Conservation (phyloP, 2,888 invertebrate genomes). For the Adineta ricciae region DNA sequence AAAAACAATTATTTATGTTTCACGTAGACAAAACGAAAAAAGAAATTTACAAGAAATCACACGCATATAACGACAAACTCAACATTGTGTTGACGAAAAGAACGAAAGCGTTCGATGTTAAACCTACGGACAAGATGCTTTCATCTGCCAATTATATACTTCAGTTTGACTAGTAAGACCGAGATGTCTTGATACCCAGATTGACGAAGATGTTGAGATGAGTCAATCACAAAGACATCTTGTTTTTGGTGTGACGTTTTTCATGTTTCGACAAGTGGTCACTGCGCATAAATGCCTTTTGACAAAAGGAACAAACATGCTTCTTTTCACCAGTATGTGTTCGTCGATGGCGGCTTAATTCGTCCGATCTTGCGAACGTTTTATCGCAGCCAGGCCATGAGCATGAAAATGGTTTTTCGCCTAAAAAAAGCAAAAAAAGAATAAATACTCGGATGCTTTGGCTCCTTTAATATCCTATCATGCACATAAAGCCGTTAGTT, state of each 20-base stretch:
- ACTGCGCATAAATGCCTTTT: conserved; percentile 44
- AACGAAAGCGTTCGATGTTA: too few relatives aligned
- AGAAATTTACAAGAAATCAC: not conserved
- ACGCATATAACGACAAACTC: not conserved
- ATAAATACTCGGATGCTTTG: not conserved
- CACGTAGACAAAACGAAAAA: not conserved
- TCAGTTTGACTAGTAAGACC: not conserved
- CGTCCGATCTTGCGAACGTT: conserved; percentile 78
- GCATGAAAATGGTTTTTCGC: conserved; percentile 75
- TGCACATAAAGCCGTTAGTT: too few relatives aligned
- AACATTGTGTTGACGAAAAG: not conserved
- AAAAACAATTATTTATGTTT: not conserved
- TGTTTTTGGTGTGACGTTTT: not conserved
- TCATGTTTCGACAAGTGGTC: conserved; percentile 48
- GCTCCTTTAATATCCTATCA: too few relatives aligned
- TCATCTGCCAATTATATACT: not conserved
- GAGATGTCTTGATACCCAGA: not conserved
- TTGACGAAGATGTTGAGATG: not conserved
- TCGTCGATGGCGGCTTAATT: conserved; percentile 76
- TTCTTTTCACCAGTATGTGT: conserved; percentile 85
- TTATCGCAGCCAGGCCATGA: conserved; percentile 75
- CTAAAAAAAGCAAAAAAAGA: not conserved
- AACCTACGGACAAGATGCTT: not conserved
- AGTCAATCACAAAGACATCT: not conserved
- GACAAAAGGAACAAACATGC: conserved; percentile 71